Base-by-base conservation (phyloP, 2,888 invertebrate species). In the Belgica antarctica region DNA sequence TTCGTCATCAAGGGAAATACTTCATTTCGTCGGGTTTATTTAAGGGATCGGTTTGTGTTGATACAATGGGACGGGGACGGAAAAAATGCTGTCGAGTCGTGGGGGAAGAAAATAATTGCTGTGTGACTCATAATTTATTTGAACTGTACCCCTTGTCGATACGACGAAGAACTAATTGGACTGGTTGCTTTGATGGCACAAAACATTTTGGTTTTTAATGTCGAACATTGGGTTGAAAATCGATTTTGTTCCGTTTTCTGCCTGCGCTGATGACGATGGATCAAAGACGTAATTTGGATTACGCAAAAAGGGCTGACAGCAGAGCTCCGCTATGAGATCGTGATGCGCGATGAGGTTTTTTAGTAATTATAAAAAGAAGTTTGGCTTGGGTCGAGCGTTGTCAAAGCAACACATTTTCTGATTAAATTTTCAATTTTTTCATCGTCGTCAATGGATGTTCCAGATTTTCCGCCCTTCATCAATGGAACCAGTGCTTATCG, bases 121-220 rank as follows among this genome's bases (percentile, higher is more conserved):
- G 22, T 59, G 22, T 59, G 59, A 59, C n/a, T 59, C 59, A 59
- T 59, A 59, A 59, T 59, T 59, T 25, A 59, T 59, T 59, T 59
- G 59, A 59, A 59, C 59, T 59, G 25, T 22, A 52, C 52, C 52
- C 52, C 22, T 22, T 52, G 52, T 22, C n/a, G 59, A 19, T 59
- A 2, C 22, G n/a, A n/a, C 4, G 8, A 57, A 22, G 5, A 27
- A 59, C 22, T 59, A 59, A 59, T 59, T 59, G 52, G 52, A 52
- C 17, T n/a, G 52, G 8, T n/a, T n/a, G 22, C 22, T 5, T n/a
- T 52, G 22, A 52, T 52, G 22, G 17, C 52, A 52, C 17, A 52
- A 19, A 52, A 52, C 8, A 52, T 52, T 52, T 41, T 41, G 41
- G 41, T 41, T 41, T 41, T 2, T 12, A 41, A 41, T 41, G 41